phyloP scores from a whole-genome alignment of 1,140 invertebrate species.

The Macrocentrus cingulum region DNA sequence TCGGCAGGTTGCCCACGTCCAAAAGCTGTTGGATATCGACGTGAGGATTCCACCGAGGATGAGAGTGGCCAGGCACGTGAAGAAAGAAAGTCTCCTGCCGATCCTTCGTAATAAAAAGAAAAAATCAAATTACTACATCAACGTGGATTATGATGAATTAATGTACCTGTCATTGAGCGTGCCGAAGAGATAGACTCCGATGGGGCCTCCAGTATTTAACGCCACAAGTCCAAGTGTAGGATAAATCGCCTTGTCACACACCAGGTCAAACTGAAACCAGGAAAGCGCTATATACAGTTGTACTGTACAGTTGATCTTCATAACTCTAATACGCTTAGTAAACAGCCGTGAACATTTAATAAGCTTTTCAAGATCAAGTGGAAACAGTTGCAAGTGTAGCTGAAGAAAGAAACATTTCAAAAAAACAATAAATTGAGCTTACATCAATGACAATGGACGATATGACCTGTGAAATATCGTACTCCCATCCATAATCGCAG shows the following conservation, averaged over 20 bases:
- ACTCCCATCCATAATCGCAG: slow-evolving; percentile 80
- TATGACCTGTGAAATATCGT: slow-evolving; percentile 66
- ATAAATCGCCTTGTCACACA: slow-evolving; percentile 81
- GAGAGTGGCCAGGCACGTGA: slow-evolving; percentile 75
- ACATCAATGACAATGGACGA: slow-evolving; percentile 84
- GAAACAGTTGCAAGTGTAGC: no score
- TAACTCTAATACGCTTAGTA: no score
- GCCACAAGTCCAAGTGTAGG: slow-evolving; percentile 81
- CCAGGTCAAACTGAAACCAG: slow-evolving; percentile 76
- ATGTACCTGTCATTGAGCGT: slow-evolving; percentile 75
- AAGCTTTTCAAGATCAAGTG: no score
- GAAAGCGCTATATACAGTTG: background rate
- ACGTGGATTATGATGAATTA: background rate
- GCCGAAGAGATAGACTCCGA: slow-evolving; percentile 85
- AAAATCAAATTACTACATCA: slow-evolving; percentile 27
- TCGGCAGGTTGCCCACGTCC: slow-evolving; percentile 77
- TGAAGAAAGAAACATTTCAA: no score
- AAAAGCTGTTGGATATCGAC: slow-evolving; percentile 74
- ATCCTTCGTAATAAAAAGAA: slow-evolving; percentile 62
- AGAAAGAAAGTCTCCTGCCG: slow-evolving; percentile 79
- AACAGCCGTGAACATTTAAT: no score
- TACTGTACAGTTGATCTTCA: no score
- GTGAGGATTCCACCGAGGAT: slow-evolving; percentile 77
- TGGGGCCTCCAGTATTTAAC: slow-evolving; percentile 79
- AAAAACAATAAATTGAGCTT: no score